Conservation (phyloP, 2,797 vertebrate species). For the Acridotheres tristis region DNA sequence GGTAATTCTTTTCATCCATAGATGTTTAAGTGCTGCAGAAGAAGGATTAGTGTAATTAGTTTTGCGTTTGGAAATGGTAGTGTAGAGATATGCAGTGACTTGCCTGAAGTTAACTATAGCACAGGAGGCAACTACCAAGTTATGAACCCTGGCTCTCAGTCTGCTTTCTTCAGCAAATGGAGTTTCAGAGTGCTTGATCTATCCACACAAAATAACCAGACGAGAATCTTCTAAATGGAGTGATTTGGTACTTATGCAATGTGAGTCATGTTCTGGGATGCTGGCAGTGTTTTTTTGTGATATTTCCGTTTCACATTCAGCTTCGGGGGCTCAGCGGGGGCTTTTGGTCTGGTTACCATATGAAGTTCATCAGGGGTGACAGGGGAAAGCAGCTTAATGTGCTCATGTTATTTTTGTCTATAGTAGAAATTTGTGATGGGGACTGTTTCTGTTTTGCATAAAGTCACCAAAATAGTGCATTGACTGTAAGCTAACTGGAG, state of each 20-base stretch:
- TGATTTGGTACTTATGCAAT: conserved; percentile 5
- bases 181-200: not conserved
- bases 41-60: conserved; percentile 34
- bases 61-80: conserved; percentile 39
- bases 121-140: not conserved
- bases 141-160: not conserved
- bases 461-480: conserved; percentile 12
- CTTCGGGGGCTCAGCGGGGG: conserved; percentile 28
- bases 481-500: not conserved
- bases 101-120: not conserved
- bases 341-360: conserved; percentile 59
- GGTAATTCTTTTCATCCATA: conserved; percentile 6
- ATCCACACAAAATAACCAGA: not conserved
- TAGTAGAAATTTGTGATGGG: not conserved
- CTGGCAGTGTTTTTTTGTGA: conserved; percentile 21
- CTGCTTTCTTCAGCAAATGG: not conserved
- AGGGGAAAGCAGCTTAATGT: conserved; percentile 43
- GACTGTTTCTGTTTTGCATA: conserved; percentile 33
- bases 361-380: conserved; percentile 62
- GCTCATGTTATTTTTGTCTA: conserved; percentile 49
- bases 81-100: not conserved
- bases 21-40: conserved; percentile 7
- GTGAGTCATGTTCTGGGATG: conserved; percentile 60
- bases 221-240: not conserved
- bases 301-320: conserved; percentile 55